Conservation (phyloP, 2,797 vertebrate genomes). For the Gallinago stenura region DNA sequence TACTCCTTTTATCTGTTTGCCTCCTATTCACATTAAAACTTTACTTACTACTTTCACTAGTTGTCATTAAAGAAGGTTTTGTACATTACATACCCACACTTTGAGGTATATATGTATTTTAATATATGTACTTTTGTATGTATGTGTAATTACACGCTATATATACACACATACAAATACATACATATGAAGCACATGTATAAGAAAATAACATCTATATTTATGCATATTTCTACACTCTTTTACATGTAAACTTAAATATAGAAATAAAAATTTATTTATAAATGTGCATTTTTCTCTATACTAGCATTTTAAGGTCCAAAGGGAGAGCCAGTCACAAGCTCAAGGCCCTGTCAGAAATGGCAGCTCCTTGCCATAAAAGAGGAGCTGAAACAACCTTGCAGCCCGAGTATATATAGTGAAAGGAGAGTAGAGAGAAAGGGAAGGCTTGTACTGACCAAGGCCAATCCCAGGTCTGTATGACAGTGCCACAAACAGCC, state of each 20-base stretch:
- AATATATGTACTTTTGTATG: neutral
- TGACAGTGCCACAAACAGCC: neutral
- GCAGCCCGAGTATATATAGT: neutral
- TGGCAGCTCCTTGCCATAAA: neutral
- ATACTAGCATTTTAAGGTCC: neutral
- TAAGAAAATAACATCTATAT: neutral
- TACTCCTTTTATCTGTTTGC: neutral
- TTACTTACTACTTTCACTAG: neutral
- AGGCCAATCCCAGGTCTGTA: rapidly evolving
- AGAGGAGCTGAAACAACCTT: neutral
- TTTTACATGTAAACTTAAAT: neutral
- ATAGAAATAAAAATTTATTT: neutral
- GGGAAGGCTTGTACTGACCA: neutral
- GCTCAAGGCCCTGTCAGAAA: neutral
- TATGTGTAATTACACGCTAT: neutral
- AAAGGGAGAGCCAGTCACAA: neutral
- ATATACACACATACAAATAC: neutral
- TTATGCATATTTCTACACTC: neutral
- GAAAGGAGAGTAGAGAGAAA: neutral
- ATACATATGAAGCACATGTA: neutral
- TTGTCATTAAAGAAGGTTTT: neutral
- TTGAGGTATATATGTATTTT: neutral
- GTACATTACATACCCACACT: neutral
- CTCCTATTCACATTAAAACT: neutral
- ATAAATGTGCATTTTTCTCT: neutral